Percentiles rank a stretch among this genome's conserved stretches.
Conservation (phyloP, 2,888 invertebrate genomes). For the Synanthedon myopaeformis region DNA sequence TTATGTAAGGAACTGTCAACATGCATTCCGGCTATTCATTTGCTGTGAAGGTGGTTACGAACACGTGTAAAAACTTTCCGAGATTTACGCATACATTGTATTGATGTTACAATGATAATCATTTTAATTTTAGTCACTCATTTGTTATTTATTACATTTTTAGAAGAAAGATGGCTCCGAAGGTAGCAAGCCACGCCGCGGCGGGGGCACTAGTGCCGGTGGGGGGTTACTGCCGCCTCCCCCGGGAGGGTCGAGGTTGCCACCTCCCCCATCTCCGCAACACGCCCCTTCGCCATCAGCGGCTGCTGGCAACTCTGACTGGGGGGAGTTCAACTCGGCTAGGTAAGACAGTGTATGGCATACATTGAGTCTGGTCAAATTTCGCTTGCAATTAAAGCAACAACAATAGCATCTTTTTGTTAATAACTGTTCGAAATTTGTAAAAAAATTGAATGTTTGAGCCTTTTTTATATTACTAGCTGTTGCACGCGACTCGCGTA, state of each 20-base stretch:
- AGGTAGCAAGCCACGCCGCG: slow-evolving; percentile 73
- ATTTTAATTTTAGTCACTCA: neutral
- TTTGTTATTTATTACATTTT: slow-evolving; percentile 7
- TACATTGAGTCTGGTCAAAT: no score
- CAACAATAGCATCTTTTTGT: no score
- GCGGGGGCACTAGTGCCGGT: slow-evolving; percentile 55
- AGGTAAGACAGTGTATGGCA: slow-evolving; percentile 36
- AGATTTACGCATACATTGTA: neutral
- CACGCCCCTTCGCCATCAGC: slow-evolving; percentile 73
- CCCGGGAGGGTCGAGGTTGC: slow-evolving; percentile 77
- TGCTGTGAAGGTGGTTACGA: no score
- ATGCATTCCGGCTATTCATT: no score
- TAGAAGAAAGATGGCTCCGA: slow-evolving; percentile 92
- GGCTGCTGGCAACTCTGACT: slow-evolving; percentile 67
- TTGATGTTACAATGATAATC: neutral
- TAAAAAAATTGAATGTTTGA: no score
- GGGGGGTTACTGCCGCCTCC: slow-evolving; percentile 86
- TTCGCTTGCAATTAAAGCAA: no score
- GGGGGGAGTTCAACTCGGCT: slow-evolving; percentile 86
- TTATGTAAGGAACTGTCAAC: no score
- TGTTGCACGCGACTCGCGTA: no score
- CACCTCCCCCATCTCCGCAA: slow-evolving; percentile 83
- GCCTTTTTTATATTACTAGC: no score
- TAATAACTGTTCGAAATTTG: no score
- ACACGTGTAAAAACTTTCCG: no score